These are phyloP conservation scores for Tholera decimalis DNA, from an alignment of 2,888 invertebrate species.

Conservation along the genomic window DNA sequence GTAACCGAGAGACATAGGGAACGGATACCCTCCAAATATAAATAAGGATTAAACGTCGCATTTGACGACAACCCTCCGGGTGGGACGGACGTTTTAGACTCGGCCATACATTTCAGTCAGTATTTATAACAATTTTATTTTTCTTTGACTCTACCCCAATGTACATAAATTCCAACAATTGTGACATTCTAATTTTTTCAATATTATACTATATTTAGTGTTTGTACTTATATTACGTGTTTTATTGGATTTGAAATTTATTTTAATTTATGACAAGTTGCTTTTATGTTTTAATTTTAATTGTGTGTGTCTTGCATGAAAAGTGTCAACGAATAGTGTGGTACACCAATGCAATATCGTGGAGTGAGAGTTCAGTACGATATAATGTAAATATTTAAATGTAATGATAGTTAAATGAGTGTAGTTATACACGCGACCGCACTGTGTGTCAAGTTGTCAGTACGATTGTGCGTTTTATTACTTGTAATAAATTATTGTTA, in stretches of 20 bases:
- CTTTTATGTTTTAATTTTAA: slow-evolving; percentile 43
- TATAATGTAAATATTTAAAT: slow-evolving; percentile 82
- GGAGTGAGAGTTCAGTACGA: slow-evolving; percentile 59
- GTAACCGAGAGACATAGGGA: slow-evolving; percentile 62
- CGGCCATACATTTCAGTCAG: slow-evolving; percentile 59
- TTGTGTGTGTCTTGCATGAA: slow-evolving; percentile 40
- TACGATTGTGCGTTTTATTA: slow-evolving; percentile 86
- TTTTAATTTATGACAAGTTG: slow-evolving; percentile 44
- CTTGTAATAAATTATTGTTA: slow-evolving; percentile 90
- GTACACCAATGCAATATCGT: slow-evolving; percentile 66
- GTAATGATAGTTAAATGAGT: slow-evolving; percentile 74
- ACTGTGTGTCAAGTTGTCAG: slow-evolving; percentile 82
- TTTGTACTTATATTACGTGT: slow-evolving; percentile 54
- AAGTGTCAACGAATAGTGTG: slow-evolving; percentile 33
- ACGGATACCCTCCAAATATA: slow-evolving; percentile 77
- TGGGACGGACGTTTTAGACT: slow-evolving; percentile 37
- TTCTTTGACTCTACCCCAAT: slow-evolving; percentile 28
- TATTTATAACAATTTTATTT: slow-evolving; percentile 48
- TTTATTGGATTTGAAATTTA: slow-evolving; percentile 38
- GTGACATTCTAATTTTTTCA: slow-evolving; percentile 43
- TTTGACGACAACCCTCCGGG: slow-evolving; percentile 24
- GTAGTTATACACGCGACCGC: slow-evolving; percentile 76
- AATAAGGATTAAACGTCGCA: slow-evolving; percentile 61
- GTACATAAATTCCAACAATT: slow-evolving; percentile 47
- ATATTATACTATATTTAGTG: slow-evolving; percentile 45